Base-by-base conservation (phyloP, 2,113 vertebrate genomes). In the Polyodon spathula region DNA sequence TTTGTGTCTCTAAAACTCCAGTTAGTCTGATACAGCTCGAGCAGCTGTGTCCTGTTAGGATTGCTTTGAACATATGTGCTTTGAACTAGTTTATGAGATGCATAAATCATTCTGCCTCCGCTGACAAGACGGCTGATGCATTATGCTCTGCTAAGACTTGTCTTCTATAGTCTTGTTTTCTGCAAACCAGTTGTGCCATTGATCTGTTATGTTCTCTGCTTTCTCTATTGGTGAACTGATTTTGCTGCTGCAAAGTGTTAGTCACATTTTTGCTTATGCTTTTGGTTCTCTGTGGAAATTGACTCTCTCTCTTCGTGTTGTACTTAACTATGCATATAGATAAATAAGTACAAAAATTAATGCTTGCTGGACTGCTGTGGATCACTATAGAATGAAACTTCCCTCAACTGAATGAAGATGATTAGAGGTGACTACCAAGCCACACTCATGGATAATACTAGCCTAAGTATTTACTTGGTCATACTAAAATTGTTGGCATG, bases 211-310 rank as follows among this genome's bases (percentile, higher is more conserved):
- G 11, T 50, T 50, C 11, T 50, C 46, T 50, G 11, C n/a, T 50
- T 43, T 50, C 46, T 12, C 46, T n/a, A 50, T 50, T 50, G 46
- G 46, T 50, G 46, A 50, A 50, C 46, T 50, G 46, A 50, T 50
- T 11, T 14, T 10, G 46, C 46, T 50, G 7, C 46, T 12, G 46
- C 46, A 50, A 7, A 50, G 46, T 50, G 46, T 43, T 43, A 43
- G 6, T 43, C 42, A 43, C 42, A 6, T 43, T 43, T 43, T 6
- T 43, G 42, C 7, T 7, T 12, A 14, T n/a, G 10, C 46, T 5
- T n/a, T 14, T 10, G 46, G 46, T 50, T 4, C 46, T n/a, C 11
- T 50, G 46, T 50, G n/a, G n/a, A 50, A 50, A 12, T 14, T 50
- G 46, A 50, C 4, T 1, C 4, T n/a, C 46, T 50, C 46, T n/a